Base-by-base conservation (phyloP, 2,113 vertebrate species). In the Apeltes quadracus region DNA sequence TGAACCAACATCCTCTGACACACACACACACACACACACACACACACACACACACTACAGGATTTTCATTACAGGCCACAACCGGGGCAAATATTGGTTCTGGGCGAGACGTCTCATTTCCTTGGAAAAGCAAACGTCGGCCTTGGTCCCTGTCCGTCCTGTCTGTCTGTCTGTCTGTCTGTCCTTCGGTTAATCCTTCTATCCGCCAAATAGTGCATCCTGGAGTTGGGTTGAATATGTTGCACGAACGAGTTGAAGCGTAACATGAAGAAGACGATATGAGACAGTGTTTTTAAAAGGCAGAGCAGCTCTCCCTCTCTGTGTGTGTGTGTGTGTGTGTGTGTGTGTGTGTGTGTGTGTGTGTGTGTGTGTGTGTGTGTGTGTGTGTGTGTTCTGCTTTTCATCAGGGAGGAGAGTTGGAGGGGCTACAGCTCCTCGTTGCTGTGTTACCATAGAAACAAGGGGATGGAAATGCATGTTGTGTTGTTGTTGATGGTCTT, bases 401-500 rank as follows among this genome's bases (percentile, higher is more conserved):
- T 83, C 70, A 83, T 85, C 43, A 50, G 70, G 61, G 75, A 90
- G 83, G 84, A 86, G 69, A 71, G 83, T 38, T 75, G 76, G 77
- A 88, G 83, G 78, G 76, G 69, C 72, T 71, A 58, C 71, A 56
- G 77, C 85, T 84, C 51, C 72, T 55, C 65, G 15, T 72, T 72
- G 81, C 87, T 74, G 79, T 7, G 92, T 94, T 93, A 79, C 91
- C 90, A 91, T 93, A 84, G 93, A 91, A 94, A 94, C 92, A 90
- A 82, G 84, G 81, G 72, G 89, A 91, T 85, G 85, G 78, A 92
- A 90, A 88, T 80, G 84, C 80, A 84, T 71, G 85, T 83, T 88
- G 27, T 83, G 82, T 70, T 58, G 46, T n/a, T 62, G 65, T 53
- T 70, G 32, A 34, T 48, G 70, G 50, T 62, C 76, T 79, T 81